Evolutionary conservation across 2,113 vertebrate species (phyloP).

Genomic region (Nansenia antarctica): DNA sequence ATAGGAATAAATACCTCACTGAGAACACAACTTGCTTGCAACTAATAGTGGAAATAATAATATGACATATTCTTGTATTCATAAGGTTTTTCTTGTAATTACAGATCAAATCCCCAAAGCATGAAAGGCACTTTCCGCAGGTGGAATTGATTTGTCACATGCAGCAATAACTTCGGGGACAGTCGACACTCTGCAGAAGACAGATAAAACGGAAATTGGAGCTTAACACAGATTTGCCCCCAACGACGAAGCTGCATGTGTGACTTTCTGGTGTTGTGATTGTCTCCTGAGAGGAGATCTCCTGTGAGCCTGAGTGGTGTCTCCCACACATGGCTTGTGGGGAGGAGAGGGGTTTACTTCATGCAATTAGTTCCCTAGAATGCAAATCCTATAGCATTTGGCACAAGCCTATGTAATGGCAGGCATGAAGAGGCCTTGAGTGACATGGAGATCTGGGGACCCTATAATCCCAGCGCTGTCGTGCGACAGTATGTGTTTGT

Average conservation of each 20-base stretch:
- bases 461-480: conserved; percentile 25
- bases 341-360: conserved; percentile 9
- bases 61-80: conserved; percentile 12
- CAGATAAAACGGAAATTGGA: conserved; percentile 63
- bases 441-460: conserved; percentile 30
- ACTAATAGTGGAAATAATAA: not conserved
- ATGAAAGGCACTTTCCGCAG: conserved; percentile 35
- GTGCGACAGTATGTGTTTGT: not conserved
- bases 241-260: conserved; percentile 2
- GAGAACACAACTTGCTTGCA: too few species aligned
- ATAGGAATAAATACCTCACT: too few species aligned
- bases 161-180: conserved; percentile 44
- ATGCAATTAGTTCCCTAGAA: conserved; percentile 48
- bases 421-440: conserved; percentile 40
- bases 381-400: conserved; percentile 48
- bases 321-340: conserved; percentile 16
- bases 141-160: conserved; percentile 64
- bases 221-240: conserved; percentile 51
- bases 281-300: conserved; percentile 41
- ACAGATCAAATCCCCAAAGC: conserved; percentile 28
- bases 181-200: conserved; percentile 54
- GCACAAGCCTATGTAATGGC: conserved; percentile 42
- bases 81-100: conserved; percentile 41
- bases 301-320: conserved; percentile 40
- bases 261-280: conserved; percentile 30